A percentile compares a stretch with the other conserved stretches of the same genome.
Conservation (phyloP, 2,113 vertebrate genomes). For the Rhinolophus ferrumequinum region DNA sequence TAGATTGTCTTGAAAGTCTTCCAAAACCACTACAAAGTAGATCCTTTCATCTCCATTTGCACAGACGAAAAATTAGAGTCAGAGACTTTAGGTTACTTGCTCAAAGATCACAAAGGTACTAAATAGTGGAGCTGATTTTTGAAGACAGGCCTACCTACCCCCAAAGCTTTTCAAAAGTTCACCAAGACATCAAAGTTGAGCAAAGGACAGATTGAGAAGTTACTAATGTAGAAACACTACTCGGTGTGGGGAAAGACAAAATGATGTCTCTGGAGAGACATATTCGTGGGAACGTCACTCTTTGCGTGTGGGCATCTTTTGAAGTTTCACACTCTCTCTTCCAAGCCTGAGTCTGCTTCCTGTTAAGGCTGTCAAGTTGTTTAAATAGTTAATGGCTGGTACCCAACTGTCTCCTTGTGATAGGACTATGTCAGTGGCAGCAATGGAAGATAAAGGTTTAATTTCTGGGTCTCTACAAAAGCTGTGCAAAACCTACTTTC, state of each 20-base stretch:
- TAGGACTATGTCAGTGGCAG: neutral
- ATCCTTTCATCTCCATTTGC: slow-evolving; percentile 23
- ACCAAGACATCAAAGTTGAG: slow-evolving; percentile 45
- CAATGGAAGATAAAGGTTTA: slow-evolving; percentile 35
- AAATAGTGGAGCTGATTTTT: neutral
- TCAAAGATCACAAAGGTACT: slow-evolving; percentile 27
- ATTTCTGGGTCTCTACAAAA: slow-evolving; percentile 35
- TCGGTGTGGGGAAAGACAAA: slow-evolving; percentile 51
- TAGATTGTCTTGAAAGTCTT: neutral
- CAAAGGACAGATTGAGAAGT: slow-evolving; percentile 41
- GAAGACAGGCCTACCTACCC: neutral
- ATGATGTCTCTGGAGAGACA: slow-evolving; percentile 17
- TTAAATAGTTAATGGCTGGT: slow-evolving; percentile 53
- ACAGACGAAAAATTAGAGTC: slow-evolving; percentile 8
- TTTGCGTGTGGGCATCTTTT: slow-evolving; percentile 60
- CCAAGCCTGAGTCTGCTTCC: slow-evolving; percentile 64
- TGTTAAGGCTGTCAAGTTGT: slow-evolving; percentile 55
- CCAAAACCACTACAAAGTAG: neutral
- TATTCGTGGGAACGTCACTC: slow-evolving; percentile 32
- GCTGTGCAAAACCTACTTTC: neutral
- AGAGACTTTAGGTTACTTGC: slow-evolving; percentile 1
- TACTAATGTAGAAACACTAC: slow-evolving; percentile 25
- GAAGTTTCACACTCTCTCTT: slow-evolving; percentile 38
- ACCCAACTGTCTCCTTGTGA: slow-evolving; percentile 9
- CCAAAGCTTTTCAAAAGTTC: slow-evolving; percentile 36